Conservation (phyloP, 2,888 invertebrate species). For the Aelia acuminata region DNA sequence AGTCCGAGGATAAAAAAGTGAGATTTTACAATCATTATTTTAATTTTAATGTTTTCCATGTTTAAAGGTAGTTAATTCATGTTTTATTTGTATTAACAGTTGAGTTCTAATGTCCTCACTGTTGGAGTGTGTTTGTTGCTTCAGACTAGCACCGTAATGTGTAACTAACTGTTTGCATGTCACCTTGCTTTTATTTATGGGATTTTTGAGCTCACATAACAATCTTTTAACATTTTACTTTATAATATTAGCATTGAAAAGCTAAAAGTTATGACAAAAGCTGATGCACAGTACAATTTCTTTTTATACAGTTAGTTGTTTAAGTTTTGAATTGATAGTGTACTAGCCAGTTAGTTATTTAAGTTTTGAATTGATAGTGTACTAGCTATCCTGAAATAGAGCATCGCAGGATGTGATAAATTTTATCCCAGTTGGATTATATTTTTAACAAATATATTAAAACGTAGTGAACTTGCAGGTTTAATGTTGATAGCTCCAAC, state of each 20-base stretch:
- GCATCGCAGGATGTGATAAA: not conserved
- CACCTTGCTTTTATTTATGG: not conserved
- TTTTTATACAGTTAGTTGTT: not conserved
- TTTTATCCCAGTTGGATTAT: not conserved
- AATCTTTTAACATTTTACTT: not conserved
- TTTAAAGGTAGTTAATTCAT: not conserved
- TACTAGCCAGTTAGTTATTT: not conserved
- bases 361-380: not conserved
- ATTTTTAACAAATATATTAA: not conserved
- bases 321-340: not conserved
- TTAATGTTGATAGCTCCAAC: not conserved
- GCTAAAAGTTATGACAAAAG: constrained; percentile 18
- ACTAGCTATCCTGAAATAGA: not conserved
- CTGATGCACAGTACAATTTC: no score
- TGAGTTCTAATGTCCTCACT: not conserved
- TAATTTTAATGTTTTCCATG: constrained; percentile 24
- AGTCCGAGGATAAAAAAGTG: constrained; percentile 50
- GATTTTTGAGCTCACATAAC: not conserved
- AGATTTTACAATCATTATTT: constrained; percentile 31
- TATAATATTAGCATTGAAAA: not conserved
- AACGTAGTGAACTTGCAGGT: not conserved
- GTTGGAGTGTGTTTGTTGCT: not conserved
- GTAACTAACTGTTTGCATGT: not conserved
- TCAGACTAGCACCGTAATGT: constrained; percentile 5
- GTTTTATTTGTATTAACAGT: not conserved